Conservation (phyloP, 2,888 invertebrate genomes). For the Drosophila macrospina region DNA sequence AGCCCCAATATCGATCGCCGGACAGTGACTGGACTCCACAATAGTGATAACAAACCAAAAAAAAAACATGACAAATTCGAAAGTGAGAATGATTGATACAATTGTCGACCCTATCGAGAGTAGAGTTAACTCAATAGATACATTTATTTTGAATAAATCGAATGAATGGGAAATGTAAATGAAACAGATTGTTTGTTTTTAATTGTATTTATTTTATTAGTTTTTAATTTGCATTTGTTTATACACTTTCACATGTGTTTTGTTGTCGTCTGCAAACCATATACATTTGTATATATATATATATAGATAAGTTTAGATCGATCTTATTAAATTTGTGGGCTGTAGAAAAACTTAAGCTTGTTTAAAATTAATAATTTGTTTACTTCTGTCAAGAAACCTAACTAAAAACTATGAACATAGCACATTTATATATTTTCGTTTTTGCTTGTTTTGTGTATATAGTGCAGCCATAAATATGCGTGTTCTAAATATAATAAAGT, state of each 20-base stretch:
- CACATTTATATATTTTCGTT: conserved; percentile 53
- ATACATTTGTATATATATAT: conserved; percentile 37
- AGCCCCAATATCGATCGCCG: not conserved
- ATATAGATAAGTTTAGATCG: conserved; percentile 48
- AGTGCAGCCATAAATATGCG: conserved; percentile 74
- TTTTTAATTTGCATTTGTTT: conserved; percentile 59
- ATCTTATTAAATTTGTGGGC: conserved; percentile 62
- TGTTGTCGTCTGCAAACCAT: conserved; percentile 53
- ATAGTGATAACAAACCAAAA: conserved; percentile 7
- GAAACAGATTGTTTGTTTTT: conserved; percentile 25
- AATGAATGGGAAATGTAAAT: not conserved
- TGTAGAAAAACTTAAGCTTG: conserved; percentile 77
- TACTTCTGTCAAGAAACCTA: conserved; percentile 58
- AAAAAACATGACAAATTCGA: conserved; percentile 18
- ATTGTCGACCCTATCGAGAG: conserved; percentile 25
- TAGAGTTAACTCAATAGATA: not conserved
- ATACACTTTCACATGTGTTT: conserved; percentile 67
- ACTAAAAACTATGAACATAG: conserved; percentile 82
- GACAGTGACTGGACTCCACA: conserved; percentile 33
- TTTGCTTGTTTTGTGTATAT: conserved; percentile 21
- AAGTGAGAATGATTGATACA: conserved; percentile 10
- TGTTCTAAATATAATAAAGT: conserved; percentile 43
- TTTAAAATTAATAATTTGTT: conserved; percentile 64
- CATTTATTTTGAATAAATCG: not conserved
- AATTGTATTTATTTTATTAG: conserved; percentile 58